phyloP scores from a whole-genome alignment of 2,888 invertebrate species.

The Eupsilia transversa region DNA sequence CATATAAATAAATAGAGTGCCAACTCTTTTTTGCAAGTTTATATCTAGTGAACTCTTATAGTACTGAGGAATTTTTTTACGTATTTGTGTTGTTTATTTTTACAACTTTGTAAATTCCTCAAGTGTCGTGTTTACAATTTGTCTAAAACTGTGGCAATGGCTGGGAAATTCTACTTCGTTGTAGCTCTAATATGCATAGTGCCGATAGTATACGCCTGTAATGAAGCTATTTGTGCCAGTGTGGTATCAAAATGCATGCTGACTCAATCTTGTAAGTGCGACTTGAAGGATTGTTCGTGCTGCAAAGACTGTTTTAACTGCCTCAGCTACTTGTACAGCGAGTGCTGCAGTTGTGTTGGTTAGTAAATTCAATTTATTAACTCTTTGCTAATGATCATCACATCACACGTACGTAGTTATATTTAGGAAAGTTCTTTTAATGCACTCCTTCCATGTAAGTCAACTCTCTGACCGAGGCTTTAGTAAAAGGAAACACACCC shows the following conservation, averaged over 20 bases:
- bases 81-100: slow-evolving; percentile 74
- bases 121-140: slow-evolving; percentile 69
- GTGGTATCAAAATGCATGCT: slow-evolving; percentile 99
- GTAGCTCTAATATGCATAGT: slow-evolving; percentile 80
- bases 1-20: not conserved
- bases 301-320: slow-evolving; percentile 98
- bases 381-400: not conserved
- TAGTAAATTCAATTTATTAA: slow-evolving; percentile 82
- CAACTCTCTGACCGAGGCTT: not conserved
- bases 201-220: slow-evolving; percentile 92
- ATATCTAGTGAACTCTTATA: not conserved
- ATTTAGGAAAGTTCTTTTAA: not conserved
- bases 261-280: slow-evolving; percentile 98
- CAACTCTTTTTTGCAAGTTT: not conserved
- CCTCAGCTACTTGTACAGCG: slow-evolving; percentile 96
- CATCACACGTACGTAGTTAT: not conserved
- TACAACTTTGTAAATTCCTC: slow-evolving; percentile 67
- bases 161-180: slow-evolving; percentile 80
- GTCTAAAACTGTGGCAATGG: slow-evolving; percentile 76
- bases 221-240: slow-evolving; percentile 98
- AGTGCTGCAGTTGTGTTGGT: slow-evolving; percentile 99
- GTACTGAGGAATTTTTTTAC: not conserved
- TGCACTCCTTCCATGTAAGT: not conserved
- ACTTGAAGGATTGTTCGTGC: slow-evolving; percentile 97
- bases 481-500: not conserved